These are phyloP conservation scores for Temnothorax rugatulus DNA, from an alignment of 2,888 invertebrate genomes.

Conservation along the genomic window DNA sequence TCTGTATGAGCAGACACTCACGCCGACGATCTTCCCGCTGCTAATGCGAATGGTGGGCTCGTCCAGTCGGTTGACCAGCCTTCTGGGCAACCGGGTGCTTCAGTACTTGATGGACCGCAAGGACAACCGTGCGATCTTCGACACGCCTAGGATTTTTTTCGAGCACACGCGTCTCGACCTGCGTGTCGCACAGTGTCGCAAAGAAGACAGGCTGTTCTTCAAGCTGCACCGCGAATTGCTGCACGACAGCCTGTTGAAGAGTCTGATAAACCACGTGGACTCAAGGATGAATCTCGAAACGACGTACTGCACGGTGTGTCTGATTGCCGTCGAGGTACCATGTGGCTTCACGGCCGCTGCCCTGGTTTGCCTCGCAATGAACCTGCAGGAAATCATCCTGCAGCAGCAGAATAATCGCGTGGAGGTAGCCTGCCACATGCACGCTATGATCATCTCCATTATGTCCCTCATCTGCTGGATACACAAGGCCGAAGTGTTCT, in stretches of 20 bases:
- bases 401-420: conserved; percentile 79
- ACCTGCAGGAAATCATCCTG: conserved; percentile 87
- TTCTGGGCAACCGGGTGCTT: conserved; percentile 88
- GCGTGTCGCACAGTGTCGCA: conserved; percentile 83
- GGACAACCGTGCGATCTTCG: conserved; percentile 86
- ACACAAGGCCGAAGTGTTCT: conserved; percentile 88
- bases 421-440: conserved; percentile 87
- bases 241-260: conserved; percentile 86
- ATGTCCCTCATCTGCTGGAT: conserved; percentile 90
- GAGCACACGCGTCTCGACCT: conserved; percentile 86
- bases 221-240: conserved; percentile 87
- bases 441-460: conserved; percentile 88
- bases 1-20: conserved; percentile 86
- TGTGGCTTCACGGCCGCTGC: conserved; percentile 89
- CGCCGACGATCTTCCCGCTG: conserved; percentile 86
- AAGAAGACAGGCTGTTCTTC: conserved; percentile 87
- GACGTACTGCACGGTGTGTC: conserved; percentile 87
- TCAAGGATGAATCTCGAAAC: conserved; percentile 87
- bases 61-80: conserved; percentile 86
- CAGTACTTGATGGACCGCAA: conserved; percentile 88
- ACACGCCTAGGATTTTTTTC: conserved; percentile 87
- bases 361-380: conserved; percentile 88
- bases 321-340: conserved; percentile 88
- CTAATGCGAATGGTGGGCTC: conserved; percentile 87
- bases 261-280: conserved; percentile 86